phyloP scores from a whole-genome alignment of 2,888 invertebrate species.

The Synanthedon tipuliformis region DNA sequence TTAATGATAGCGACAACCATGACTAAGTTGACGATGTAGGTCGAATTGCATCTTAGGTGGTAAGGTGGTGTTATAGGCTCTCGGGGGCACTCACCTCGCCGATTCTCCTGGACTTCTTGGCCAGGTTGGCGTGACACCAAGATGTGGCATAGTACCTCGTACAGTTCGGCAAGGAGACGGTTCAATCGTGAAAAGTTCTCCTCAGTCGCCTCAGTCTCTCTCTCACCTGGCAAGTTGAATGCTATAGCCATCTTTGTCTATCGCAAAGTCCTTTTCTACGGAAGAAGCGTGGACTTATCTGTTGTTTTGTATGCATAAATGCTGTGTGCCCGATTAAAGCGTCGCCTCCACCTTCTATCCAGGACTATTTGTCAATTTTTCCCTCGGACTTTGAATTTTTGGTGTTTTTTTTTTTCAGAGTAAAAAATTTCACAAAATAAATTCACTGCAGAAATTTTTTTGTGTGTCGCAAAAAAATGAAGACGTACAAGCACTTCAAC shows the following conservation, averaged over 20 bases:
- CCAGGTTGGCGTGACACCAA: slow-evolving; percentile 64
- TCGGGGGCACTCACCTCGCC: slow-evolving; percentile 68
- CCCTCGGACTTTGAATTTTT: not conserved
- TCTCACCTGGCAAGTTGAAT: slow-evolving; percentile 68
- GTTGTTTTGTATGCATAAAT: slow-evolving; percentile 64
- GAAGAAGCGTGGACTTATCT: slow-evolving; percentile 56
- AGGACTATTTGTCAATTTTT: not conserved
- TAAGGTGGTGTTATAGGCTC: slow-evolving; percentile 65
- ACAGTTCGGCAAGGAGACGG: slow-evolving; percentile 67
- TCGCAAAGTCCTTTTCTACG: slow-evolving; percentile 48
- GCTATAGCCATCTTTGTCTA: slow-evolving; percentile 70
- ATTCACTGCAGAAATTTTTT: not conserved
- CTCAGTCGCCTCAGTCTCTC: slow-evolving; percentile 67
- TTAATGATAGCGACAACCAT: slow-evolving; percentile 67
- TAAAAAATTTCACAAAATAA: not conserved
- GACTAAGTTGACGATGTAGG: slow-evolving; percentile 67
- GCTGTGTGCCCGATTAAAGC: slow-evolving; percentile 31
- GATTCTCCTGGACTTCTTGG: slow-evolving; percentile 55
- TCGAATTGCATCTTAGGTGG: slow-evolving; percentile 71
- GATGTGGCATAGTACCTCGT: slow-evolving; percentile 69
- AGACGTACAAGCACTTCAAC: slow-evolving; percentile 34
- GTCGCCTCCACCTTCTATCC: slow-evolving; percentile 11
- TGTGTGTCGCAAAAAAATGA: not conserved
- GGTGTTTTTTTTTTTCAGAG: not conserved
- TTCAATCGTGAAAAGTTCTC: slow-evolving; percentile 70